Base-by-base conservation (phyloP, 2,113 vertebrate species). In the Dipodomys merriami region DNA sequence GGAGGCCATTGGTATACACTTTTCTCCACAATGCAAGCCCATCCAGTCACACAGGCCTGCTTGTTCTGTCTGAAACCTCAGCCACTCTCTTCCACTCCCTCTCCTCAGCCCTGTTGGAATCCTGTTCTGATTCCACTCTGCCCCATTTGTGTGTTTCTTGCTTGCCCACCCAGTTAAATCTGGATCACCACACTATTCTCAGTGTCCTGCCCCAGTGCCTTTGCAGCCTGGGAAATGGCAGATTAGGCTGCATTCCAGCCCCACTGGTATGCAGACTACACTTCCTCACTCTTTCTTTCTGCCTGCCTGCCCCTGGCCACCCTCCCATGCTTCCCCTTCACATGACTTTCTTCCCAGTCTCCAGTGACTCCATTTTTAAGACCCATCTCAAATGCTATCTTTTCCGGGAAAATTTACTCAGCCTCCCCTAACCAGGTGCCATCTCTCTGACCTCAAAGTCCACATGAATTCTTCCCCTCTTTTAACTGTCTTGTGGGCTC, bases 341-440 rank as follows among this genome's bases (percentile, higher is more conserved):
- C 65, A 16, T 1, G 16, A 30, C 44, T 90, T 53, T 49, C 71
- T 44, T 81, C 62, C n/a, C 69, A 39, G 1, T 68, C 86, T 81
- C 71, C 39, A 92, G 62, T 53, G 65, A 25, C 27, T 93, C 60
- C 39, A 79, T 91, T 92, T 80, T 72, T 46, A 77, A 65, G 44
- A 44, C 49, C 65, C 27, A 68, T 27, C 30, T 76, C 83, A 79
- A 76, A 53, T 11, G 65, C 90, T 65, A 44, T 73, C 77, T 92
- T 84, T 91, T 93, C 57, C 4, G 0, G 86, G 81, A 57, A 92
- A 46, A 46, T 22, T 86, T 49, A 57, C 65, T 82, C 35, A 60
- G 69, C 53, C 65, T 4, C 13, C 53, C 53, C 60, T 29, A 83
- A 49, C 33, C 89, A 76, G 62, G 39, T 60, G 78, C 62, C 53